Evolutionary conservation across 2,113 vertebrate species (phyloP), one percentile per base, ranked within the genome.

Genomic region (Gorilla gorilla): DNA sequence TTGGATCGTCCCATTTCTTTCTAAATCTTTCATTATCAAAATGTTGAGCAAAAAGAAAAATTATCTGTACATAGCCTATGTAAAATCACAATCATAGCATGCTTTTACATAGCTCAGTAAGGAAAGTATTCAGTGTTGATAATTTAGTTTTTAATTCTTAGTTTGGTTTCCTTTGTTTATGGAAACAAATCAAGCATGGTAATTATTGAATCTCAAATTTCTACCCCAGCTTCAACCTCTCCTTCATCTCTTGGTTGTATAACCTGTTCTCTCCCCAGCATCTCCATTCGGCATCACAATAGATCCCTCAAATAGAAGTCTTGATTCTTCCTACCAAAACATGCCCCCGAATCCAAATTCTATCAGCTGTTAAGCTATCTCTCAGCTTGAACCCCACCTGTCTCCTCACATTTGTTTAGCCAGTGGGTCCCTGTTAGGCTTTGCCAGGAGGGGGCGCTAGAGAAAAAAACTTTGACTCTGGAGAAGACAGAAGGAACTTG

Each of bases 21-120:
- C n/a, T 68, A 83, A 61, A 64, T 78, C 14, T 17, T 48, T 68
- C 14, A 40, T 32, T 43, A 93, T 20, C 27, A n/a, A 25, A 57
- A 32, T 79, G 87, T 52, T n/a, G 91, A 84, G 13, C 35, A 93
- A 87, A 94, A 83, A 32, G 13, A 30, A 57, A 32, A 72, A 64
- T 20, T 40, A 10, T 22, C 32, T 79, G 8, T 72, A 66, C 18
- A 1, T 23, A 23, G 76, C n/a, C 48, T 79, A 10, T 61, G 30
- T 35, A 35, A 52, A 86, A 68, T 11, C n/a, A 55, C 8, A 82
- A 45, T 7, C 14, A 48, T 10, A 2, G 23, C 32, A 3, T 9
- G 7, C 27, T 80, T 92, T 43, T 25, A 7, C 68, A 2, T 11
- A 72, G 27, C 57, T 70, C 50, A 38, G 40, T 25, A 45, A 43